Evolutionary conservation across 2,888 invertebrate genomes (phyloP).

Genomic region (Falcaria lacertinaria): DNA sequence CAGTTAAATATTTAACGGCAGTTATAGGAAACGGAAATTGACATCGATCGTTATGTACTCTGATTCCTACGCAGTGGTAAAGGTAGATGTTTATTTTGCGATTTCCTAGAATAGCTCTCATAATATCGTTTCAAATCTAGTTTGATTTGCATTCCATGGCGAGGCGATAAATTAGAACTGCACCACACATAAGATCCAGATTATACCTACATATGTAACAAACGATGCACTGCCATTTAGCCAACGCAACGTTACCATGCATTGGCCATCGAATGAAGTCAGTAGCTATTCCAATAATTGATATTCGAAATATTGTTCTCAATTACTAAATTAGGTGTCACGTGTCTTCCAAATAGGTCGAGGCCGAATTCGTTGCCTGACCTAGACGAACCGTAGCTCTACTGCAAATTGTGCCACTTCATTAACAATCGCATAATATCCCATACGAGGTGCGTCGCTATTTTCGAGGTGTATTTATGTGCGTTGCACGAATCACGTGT

Average conservation of each 20-base stretch:
- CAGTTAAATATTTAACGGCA: background rate
- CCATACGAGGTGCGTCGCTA: background rate
- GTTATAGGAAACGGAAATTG: background rate
- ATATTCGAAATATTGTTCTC: conserved; percentile 41
- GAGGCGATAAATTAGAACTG: background rate
- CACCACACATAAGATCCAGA: too few relatives aligned
- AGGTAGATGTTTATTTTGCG: background rate
- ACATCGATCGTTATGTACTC: background rate
- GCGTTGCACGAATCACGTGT: background rate
- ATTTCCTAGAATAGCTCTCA: background rate
- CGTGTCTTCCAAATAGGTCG: conserved; percentile 54
- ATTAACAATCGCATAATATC: conserved; percentile 29
- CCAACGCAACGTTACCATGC: too few relatives aligned
- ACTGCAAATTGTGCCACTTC: conserved; percentile 22
- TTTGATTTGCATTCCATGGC: background rate
- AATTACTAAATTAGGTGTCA: conserved; percentile 56
- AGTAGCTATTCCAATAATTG: conserved; percentile 8
- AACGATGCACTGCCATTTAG: too few relatives aligned
- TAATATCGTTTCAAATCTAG: background rate
- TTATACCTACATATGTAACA: background rate
- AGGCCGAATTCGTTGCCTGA: conserved; percentile 47
- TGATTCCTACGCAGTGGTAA: background rate
- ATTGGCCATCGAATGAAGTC: background rate
- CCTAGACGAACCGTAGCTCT: conserved; percentile 35
- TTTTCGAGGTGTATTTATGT: background rate